Percentiles rank a stretch among this genome's conserved stretches.
phyloP scores from a whole-genome alignment of 53 echinoderm and acorn worm species.

The Holothuria scabra region DNA sequence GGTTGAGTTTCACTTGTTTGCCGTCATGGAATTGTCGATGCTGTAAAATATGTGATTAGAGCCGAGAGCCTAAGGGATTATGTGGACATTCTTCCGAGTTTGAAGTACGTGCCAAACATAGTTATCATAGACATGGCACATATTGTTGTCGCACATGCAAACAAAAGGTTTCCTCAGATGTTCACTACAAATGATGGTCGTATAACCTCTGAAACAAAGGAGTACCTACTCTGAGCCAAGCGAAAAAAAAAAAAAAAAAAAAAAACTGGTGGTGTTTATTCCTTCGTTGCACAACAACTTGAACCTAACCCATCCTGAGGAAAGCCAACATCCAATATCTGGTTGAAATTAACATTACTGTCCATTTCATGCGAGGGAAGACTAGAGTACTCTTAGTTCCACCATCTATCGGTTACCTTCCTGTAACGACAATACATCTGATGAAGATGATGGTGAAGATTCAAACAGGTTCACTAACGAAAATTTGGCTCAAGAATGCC shows the following conservation, averaged over 20 bases:
- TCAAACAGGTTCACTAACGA: too few species aligned
- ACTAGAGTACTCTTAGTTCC: too few species aligned
- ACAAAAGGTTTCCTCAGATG: conserved; percentile 11
- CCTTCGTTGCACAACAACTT: conserved; percentile 12
- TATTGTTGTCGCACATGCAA: conserved; percentile 37
- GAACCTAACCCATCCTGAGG: background rate
- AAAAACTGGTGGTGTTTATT: conserved; percentile 2
- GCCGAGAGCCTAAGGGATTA: conserved; percentile 45
- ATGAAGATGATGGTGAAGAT: too few species aligned
- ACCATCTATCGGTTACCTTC: too few species aligned
- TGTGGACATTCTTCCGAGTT: background rate
- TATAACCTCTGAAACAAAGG: background rate
- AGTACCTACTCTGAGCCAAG: background rate
- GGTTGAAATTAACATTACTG: background rate
- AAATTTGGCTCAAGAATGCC: too few species aligned
- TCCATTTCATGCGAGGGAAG: conserved; percentile 13
- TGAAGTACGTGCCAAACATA: conserved; percentile 13
- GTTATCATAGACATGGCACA: conserved; percentile 44
- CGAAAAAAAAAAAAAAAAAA: too few species aligned
- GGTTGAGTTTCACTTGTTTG: conserved; percentile 29
- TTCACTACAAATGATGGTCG: conserved; percentile 17
- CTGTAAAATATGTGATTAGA: conserved; percentile 15
- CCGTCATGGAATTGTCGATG: conserved; percentile 31
- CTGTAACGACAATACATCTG: too few species aligned
- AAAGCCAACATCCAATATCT: conserved; percentile 18